Base-by-base conservation (phyloP, 2,888 invertebrate species). In the Drosophila percnosoma region DNA sequence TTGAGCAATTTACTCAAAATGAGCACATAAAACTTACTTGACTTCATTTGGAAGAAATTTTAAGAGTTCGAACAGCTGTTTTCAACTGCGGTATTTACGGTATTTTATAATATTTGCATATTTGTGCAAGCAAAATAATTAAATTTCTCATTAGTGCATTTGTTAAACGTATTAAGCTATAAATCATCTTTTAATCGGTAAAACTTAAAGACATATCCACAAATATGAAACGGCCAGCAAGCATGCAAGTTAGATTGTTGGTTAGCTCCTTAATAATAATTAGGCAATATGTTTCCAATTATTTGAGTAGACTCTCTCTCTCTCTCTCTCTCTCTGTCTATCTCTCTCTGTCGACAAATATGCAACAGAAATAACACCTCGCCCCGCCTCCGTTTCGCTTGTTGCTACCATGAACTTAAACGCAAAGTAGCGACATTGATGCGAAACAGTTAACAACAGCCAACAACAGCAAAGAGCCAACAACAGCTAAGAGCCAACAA, bases 401-500 rank as follows among this genome's bases (percentile, higher is more conserved):
- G 7, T 21, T 7, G 21, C 45, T 24, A 13, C 13, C 45, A 45
- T 7, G 13, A 21, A 15, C 21, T 15, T 21, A 21, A 15, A 45
- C 21, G 21, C 21, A 45, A 45, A 24, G 21, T 15, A 24, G 45
- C n/a, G 10, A 18, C 33, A 18, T 45, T 45, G 21, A 45, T 45
- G 45, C 45, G 45, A 45, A 45, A 45, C 45, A 24, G 21, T 15
- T 45, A 34, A 27, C 27, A 29, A 51, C 49, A n/a, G 11, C 10
- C 18, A 36, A 42, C 67, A 21, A 21, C 21, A 51, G 27, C 27
- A 2, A 24, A 24, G 24, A 24, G 24, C 24, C 24, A 24, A 27
- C 27, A 27, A 49, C 49, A 18, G 10, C 10, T 38, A 55, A 59
- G 58, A n/a, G 34, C 33, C 61, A 31, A 18, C 18, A 34, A 40